Percentiles rank a stretch among this genome's conserved stretches.
Evolutionary conservation across 2,113 vertebrate genomes (phyloP).

Genomic region (Marmota flaviventris): DNA sequence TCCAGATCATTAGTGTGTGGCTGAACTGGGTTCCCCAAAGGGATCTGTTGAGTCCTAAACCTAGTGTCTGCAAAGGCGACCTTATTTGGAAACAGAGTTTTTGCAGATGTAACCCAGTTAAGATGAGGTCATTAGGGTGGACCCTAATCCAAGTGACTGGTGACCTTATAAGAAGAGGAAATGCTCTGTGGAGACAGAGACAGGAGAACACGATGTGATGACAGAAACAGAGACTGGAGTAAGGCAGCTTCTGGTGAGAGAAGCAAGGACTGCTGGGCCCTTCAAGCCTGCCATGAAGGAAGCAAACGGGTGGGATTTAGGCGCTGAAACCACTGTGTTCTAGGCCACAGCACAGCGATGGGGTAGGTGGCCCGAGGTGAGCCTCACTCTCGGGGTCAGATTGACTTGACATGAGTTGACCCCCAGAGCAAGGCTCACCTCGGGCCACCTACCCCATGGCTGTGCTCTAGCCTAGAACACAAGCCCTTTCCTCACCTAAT

Average conservation of each 20-base stretch:
- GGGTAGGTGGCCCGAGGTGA: background rate
- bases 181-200: background rate
- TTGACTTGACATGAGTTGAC: no score
- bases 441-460: background rate
- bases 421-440: background rate
- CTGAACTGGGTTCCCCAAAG: background rate
- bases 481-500: background rate
- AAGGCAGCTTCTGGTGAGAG: background rate
- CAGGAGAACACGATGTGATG: background rate
- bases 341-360: background rate
- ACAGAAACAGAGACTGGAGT: background rate
- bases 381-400: background rate
- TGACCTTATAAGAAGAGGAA: background rate
- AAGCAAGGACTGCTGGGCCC: no score
- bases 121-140: background rate
- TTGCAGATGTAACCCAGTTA: background rate
- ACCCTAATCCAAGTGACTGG: background rate
- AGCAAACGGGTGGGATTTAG: background rate
- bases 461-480: background rate
- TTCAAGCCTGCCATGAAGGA: background rate
- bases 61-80: background rate
- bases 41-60: background rate
- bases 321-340: background rate
- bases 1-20: background rate
- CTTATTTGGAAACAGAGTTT: slow-evolving; percentile 43